Base-by-base conservation (phyloP, 23 tunicate genomes). In the Halocynthia roretzi region DNA sequence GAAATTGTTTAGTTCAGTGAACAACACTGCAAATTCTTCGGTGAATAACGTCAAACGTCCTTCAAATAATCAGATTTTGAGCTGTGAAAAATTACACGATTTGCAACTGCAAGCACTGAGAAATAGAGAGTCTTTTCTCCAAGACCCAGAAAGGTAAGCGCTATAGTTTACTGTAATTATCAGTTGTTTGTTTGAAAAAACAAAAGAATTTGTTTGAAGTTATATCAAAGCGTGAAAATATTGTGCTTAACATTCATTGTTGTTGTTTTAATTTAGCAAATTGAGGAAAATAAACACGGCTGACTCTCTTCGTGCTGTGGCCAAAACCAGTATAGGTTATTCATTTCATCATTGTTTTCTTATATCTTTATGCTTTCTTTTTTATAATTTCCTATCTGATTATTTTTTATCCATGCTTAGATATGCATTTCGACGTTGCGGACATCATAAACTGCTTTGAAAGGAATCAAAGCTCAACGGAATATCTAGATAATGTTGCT, bases 361-460 rank as follows among this genome's bases (percentile, higher is more conserved):
- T 15, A 5, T 65, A 65, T 40, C 5, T 65, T 8, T 10, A 15
- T 8, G 17, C 17, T 58, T 58, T 58, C 63, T 58, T 1, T 58
- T 14, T n/a, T 0, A 14, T n/a, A 58, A n/a, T 58, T 14, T 58
- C 15, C 2, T 65, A 9, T n/a, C n/a, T n/a, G n/a, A n/a, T n/a
- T n/a, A n/a, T 2, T 0, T 74, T 54, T 54, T 4, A 31, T 31
- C 44, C 4, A 4, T 31, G 44, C 44, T 31, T 53, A 54, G 78
- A 74, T 56, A 74, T 74, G 78, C 78, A 74, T 54, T 74, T 74
- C 44, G 31, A 53, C 15, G 64, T 64, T 8, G 56, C 19, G 54
- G 78, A 74, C 56, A 54, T 74, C 44, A 31, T 31, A 31, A 31
- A 31, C 44, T 31, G 44, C 44, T 31, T 31, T 31, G 2, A 31